Evolutionary conservation across 2,888 invertebrate species (phyloP), one percentile per base, ranked within the genome.

Genomic region (Lasioglossum leucozonium): DNA sequence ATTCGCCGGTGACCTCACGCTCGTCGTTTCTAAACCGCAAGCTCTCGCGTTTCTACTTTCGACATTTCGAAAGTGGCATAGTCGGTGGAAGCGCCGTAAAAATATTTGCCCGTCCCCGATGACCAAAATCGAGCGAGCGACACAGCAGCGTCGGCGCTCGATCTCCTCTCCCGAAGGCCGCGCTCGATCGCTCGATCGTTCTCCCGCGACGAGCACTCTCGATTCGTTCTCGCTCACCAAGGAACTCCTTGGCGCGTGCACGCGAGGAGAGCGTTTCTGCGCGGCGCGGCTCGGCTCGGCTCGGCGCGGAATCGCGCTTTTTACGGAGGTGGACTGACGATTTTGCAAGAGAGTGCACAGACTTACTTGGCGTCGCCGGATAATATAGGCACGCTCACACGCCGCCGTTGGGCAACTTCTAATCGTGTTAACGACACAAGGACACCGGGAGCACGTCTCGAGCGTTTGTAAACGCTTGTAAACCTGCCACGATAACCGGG

Each of bases 381-480:
- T 87, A 85, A 91, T 88, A 89, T 81, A 90, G 75, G 85, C 91
- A 80, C 85, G 85, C 85, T 80, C 83, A 55, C 89, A 81, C 85
- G 83, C 76, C 78, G 72, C 76, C 80, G 85, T 91, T 91, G 87
- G 79, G 90, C 89, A 91, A 91, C 88, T 84, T 89, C 89, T 90
- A 91, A 91, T 89, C 91, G 90, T 91, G 91, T 91, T 91, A 91
- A 91, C 91, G 91, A 91, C 89, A 91, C 91, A 91, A 91, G 91
- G 91, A 90, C 91, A 84, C 86, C 84, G 72, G 82, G 75, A 34
- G 85, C 81, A 76, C 85, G 90, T 84, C 90, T 79, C 89, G 75
- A 44, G 79, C 74, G 77, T 88, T 78, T 73, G 87, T 81, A 72
- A 80, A 81, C 87, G 81, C 51, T n/a, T 77, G 78, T 72, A 78